Evolutionary conservation across 2,888 invertebrate genomes (phyloP).

Genomic region (Dilophus febrilis): DNA sequence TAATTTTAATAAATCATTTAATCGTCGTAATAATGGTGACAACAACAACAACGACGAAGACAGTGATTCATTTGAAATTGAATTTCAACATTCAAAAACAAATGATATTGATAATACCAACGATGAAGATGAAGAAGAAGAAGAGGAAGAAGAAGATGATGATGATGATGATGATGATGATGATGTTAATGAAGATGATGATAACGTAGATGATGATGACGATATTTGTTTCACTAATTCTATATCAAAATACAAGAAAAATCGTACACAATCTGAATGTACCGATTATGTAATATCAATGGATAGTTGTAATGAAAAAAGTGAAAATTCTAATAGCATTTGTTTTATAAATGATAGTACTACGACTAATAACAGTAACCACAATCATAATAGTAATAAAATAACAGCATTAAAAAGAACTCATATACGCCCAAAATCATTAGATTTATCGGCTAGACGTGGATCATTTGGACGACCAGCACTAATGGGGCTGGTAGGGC

Average conservation of each 20-base stretch:
- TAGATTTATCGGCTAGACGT: constrained; percentile 14
- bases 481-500: constrained; percentile 22
- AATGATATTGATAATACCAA: constrained; percentile 10
- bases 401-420: neutral
- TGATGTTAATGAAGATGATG: constrained; percentile 8
- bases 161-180: constrained; percentile 5
- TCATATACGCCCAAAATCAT: neutral
- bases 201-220: constrained; percentile 3
- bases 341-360: too few species aligned
- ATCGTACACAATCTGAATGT: neutral
- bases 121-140: constrained; percentile 4
- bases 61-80: constrained; percentile 28
- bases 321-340: neutral
- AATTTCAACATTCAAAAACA: constrained; percentile 21
- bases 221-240: too few species aligned
- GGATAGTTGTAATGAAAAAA: neutral
- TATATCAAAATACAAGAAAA: constrained; percentile 3
- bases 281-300: neutral
- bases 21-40: neutral
- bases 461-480: constrained; percentile 22
- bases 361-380: too few species aligned
- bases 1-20: neutral
- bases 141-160: constrained; percentile 7
- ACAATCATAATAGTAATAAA: too few species aligned
- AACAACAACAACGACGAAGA: constrained; percentile 16